Conservation (phyloP, 2,888 invertebrate genomes). For the Arctia plantaginis region DNA sequence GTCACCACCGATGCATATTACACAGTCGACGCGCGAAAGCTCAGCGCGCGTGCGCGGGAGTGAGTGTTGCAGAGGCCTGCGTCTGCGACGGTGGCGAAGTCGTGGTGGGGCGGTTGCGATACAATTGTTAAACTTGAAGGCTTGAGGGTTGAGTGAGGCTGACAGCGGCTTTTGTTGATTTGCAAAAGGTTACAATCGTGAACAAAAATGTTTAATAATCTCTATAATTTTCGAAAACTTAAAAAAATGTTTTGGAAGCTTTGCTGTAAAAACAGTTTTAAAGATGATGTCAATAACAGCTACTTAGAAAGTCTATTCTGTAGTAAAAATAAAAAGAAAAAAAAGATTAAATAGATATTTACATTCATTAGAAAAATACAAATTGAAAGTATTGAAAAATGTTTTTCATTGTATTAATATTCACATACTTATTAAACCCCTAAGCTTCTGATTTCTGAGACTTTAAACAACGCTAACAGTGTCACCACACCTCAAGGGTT, state of each 20-base stretch:
- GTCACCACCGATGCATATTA: conserved; percentile 82
- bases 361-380: neutral
- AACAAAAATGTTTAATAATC: neutral
- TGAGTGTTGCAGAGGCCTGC: conserved; percentile 57
- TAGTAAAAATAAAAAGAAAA: no score
- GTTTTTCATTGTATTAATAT: neutral
- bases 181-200: neutral
- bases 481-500: conserved; percentile 55
- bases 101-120: conserved; percentile 66
- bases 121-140: conserved; percentile 66
- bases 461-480: conserved; percentile 31
- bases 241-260: neutral
- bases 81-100: conserved; percentile 34
- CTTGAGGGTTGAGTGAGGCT: conserved; percentile 43
- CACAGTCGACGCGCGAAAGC: conserved; percentile 77
- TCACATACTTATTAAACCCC: neutral
- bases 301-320: no score
- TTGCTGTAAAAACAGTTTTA: neutral
- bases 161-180: conserved; percentile 36
- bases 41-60: conserved; percentile 79
- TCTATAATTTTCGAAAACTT: neutral
- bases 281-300: no score
- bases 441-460: neutral
- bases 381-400: neutral
- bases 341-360: neutral